A percentile compares a stretch with the other conserved stretches of the same genome.
Conservation (phyloP, 2,888 invertebrate species). For the Chaitophorus viminalis region DNA sequence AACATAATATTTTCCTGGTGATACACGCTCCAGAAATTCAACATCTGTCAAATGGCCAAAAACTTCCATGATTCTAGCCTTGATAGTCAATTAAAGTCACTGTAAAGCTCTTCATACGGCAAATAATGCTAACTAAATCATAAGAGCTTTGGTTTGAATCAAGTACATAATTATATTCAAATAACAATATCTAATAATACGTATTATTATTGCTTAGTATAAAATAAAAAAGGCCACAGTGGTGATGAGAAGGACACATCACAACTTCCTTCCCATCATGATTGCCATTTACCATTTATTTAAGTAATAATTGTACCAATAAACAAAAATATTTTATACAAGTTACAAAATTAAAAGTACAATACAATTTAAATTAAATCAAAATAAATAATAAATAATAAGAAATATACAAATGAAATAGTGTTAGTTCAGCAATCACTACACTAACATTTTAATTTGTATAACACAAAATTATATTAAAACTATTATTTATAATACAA, state of each 20-base stretch:
- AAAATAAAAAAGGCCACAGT: slow-evolving; percentile 51
- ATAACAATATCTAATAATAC: slow-evolving; percentile 17
- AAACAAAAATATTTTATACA: slow-evolving; percentile 1
- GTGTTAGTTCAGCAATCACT: not conserved
- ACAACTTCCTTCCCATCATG: slow-evolving; percentile 10
- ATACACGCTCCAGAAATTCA: not conserved
- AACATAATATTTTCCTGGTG: not conserved
- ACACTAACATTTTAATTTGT: not conserved
- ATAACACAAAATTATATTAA: slow-evolving; percentile 10
- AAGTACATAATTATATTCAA: not conserved
- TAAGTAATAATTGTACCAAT: not conserved
- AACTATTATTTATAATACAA: not conserved
- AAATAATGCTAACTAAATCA: not conserved
- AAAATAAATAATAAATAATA: not conserved
- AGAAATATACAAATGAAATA: not conserved
- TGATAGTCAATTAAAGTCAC: not conserved
- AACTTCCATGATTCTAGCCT: not conserved
- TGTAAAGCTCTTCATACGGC: slow-evolving; percentile 17
- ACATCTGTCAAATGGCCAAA: not conserved
- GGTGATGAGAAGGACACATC: slow-evolving; percentile 8
- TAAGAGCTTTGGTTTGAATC: not conserved
- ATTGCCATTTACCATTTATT: slow-evolving; percentile 45
- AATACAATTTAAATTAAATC: slow-evolving; percentile 11
- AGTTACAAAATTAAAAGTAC: not conserved
- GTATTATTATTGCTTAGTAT: slow-evolving; percentile 35